Percentiles rank a stretch among this genome's conserved stretches.
Evolutionary conservation across 2,113 vertebrate species (phyloP).

Genomic region (Heterotis niloticus): DNA sequence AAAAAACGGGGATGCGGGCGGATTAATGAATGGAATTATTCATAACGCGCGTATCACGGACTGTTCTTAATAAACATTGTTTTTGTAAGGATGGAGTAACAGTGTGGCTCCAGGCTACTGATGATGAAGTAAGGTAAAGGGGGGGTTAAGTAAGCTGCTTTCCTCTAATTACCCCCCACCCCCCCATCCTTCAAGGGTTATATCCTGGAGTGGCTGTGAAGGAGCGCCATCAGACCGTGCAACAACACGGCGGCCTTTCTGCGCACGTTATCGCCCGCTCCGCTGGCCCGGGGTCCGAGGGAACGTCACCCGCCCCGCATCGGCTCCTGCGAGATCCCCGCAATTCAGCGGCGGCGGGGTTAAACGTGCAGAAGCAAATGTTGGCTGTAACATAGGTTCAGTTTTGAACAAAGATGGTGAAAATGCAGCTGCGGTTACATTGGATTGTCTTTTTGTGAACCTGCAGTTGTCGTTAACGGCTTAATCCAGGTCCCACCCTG

Average conservation of each 20-base stretch:
- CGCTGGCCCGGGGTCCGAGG: no score
- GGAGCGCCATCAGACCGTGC: background rate
- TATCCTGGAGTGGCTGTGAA: background rate
- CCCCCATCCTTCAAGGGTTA: background rate
- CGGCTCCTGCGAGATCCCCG: no score
- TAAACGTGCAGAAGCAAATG: no score
- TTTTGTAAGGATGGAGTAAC: constrained; percentile 69
- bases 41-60: constrained; percentile 63
- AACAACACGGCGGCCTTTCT: constrained; percentile 20
- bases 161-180: background rate
- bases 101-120: constrained; percentile 29
- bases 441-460: no score
- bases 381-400: no score
- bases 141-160: background rate
- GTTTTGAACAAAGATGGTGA: no score
- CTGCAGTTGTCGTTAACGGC: no score
- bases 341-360: no score
- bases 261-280: background rate
- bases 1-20: constrained; percentile 60
- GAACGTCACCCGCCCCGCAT: no score
- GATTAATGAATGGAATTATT: constrained; percentile 74
- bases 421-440: no score
- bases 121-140: background rate
- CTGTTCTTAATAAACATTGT: constrained; percentile 69
- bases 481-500: no score